Evolutionary conservation across 1,140 invertebrate species (phyloP), one percentile per base, ranked within the genome.

Genomic region (Magallana ariakensis): DNA sequence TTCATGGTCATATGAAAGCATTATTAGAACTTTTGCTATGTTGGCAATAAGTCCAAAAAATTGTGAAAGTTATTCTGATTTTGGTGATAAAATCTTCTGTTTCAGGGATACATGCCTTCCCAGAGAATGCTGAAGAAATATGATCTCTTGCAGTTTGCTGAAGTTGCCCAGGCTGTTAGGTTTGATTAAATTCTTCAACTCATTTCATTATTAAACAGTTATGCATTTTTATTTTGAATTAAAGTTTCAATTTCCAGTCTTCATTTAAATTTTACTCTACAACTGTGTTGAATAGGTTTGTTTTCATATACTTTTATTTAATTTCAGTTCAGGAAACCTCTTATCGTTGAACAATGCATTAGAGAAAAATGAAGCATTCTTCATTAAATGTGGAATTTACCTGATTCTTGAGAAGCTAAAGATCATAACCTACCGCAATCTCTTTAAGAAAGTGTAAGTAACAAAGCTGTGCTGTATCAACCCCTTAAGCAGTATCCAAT

Each of bases 391-490:
- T 92, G 98, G 98, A 57, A 98, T 99, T 92, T 99, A 99, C 95
- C 95, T 99, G 19, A 98, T 99, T 92, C 96, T 99, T 9, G 98
- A 99, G 93, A 99, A 99, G 94, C 95, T 99, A 0, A 99, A 98
- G 94, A 97, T 98, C 80, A 97, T 98, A 70, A 97, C 98, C 0
- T 99, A 99, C 93, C 96, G 98, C 88, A 99, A 99, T 96, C 96
- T 99, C 46, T 99, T 99, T 92, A 98, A 98, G 92, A 98, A 98
- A 96, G 98, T 99, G 91, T 97, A 94, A 95, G 96, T 95, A 87
- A 33, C 10, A 46, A 46, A 46, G 33, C 33, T 4, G 33, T 46
- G 33, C 5, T 46, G 33, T 46, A 46, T 46, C 33, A 46, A 46
- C 33, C 3, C 5, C 33, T 46, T 46, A 46, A 5, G 33, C 1